Percentiles rank a stretch among this genome's conserved stretches.
These are phyloP conservation scores for Urocyon cinereoargenteus DNA, from an alignment of 2,797 vertebrate genomes.

Conservation along the genomic window DNA sequence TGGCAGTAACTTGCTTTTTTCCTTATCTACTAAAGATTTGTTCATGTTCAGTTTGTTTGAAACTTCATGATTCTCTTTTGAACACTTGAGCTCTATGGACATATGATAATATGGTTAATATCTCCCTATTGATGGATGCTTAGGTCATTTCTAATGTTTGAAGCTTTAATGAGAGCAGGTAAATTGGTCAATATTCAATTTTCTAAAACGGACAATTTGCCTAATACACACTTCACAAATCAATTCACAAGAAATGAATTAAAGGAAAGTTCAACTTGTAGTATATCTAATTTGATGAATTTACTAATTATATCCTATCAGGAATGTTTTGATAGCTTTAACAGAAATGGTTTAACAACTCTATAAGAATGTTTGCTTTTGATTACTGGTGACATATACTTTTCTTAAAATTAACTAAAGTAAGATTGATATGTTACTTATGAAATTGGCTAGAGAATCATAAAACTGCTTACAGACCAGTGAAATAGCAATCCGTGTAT, in stretches of 20 bases:
- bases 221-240: slow-evolving; percentile 20
- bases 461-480: background rate
- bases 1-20: background rate
- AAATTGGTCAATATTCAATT: slow-evolving; percentile 53
- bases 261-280: slow-evolving; percentile 34
- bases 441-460: background rate
- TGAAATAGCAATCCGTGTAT: background rate
- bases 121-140: background rate
- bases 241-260: slow-evolving; percentile 2
- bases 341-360: background rate
- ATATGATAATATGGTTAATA: background rate
- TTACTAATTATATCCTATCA: background rate
- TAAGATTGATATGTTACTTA: background rate
- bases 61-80: background rate
- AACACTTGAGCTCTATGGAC: background rate
- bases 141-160: background rate
- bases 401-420: slow-evolving; percentile 54
- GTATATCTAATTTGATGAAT: slow-evolving; percentile 48
- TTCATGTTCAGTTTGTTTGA: background rate
- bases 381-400: background rate
- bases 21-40: background rate
- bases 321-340: slow-evolving; percentile 43
- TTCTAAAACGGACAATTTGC: slow-evolving; percentile 48
- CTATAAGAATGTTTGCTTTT: slow-evolving; percentile 21
- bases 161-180: background rate